Conservation (phyloP, 2,888 invertebrate genomes). For the Polymixis flavicincta region DNA sequence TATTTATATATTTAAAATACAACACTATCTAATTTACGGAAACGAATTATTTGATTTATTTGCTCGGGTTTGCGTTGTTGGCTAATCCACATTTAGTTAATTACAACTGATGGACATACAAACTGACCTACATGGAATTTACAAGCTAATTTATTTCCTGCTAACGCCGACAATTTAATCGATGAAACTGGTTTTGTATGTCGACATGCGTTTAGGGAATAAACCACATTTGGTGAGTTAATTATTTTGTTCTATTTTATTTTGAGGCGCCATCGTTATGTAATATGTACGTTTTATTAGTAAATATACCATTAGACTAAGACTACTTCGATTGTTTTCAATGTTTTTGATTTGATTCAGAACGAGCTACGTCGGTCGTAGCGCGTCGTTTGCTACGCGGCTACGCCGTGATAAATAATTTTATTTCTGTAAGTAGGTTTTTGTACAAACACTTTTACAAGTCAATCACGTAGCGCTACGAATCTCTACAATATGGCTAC, state of each 20-base stretch:
- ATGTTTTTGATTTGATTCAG: background rate
- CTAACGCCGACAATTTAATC: background rate
- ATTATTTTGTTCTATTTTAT: background rate
- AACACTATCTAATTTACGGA: background rate
- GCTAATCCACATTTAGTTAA: slow-evolving; percentile 9
- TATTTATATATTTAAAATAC: background rate
- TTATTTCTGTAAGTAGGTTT: too few species aligned
- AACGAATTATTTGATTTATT: slow-evolving; percentile 13
- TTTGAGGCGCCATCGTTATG: background rate
- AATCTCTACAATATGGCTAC: background rate
- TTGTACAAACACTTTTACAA: too few species aligned
- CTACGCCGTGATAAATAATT: background rate
- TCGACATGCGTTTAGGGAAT: background rate
- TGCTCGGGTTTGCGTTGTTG: background rate
- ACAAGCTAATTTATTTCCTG: slow-evolving; percentile 5
- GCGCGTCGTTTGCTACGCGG: slow-evolving; percentile 27
- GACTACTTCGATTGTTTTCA: background rate
- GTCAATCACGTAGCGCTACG: slow-evolving; percentile 9
- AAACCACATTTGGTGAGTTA: background rate
- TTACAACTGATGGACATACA: slow-evolving; percentile 4
- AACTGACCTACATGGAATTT: slow-evolving; percentile 12
- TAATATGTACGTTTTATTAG: background rate
- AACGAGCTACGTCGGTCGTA: slow-evolving; percentile 7
- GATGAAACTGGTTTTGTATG: slow-evolving; percentile 1
- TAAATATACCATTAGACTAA: too few species aligned